Evolutionary conservation across 2,113 vertebrate genomes (phyloP), one percentile per base, ranked within the genome.

Genomic region (Notothenia coriiceps): DNA sequence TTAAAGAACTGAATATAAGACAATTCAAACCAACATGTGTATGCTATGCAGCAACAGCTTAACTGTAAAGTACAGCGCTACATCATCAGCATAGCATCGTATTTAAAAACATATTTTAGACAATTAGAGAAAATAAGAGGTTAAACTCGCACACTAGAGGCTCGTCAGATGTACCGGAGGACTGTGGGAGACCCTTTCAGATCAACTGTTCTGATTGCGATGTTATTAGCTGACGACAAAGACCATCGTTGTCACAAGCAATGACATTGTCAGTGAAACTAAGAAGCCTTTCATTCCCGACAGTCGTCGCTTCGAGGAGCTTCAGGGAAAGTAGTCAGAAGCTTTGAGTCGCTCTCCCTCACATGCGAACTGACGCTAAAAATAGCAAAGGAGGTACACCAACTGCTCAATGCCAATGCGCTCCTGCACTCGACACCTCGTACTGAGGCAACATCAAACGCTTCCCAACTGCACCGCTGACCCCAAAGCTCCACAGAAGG

Each of bases 361-460:
- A n/a, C 13, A 25, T 49, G 14, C 17, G 2, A 79, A 18, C 60
- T 65, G 10, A 59, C 10, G 9, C 12, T 66, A 10, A 46, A 35
- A 54, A 51, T 44, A 13, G 11, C n/a, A 13, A 51, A 51, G 29
- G 20, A 29, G 50, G 13, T 3, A 1, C 29, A 11, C 12, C 54
- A 1, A 8, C 33, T 17, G 2, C 18, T 65, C 8, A 22, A 22
- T 22, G 22, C 22, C 22, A 22, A 22, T 22, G 10, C 8, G 0
- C 13, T 55, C 17, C 13, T 56, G 15, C 40, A n/a, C 20, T 66
- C 40, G 17, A 51, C 22, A 11, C 47, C 13, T 55, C 51, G n/a
- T 43, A 25, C 56, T 22, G 33, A 18, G 10, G 17, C 22, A 68
- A 25, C 63, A 69, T 79, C 22, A 64, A 25, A 54, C 52, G 43